Base-by-base conservation (phyloP, 2,888 invertebrate genomes). In the Carterocephalus palaemon region DNA sequence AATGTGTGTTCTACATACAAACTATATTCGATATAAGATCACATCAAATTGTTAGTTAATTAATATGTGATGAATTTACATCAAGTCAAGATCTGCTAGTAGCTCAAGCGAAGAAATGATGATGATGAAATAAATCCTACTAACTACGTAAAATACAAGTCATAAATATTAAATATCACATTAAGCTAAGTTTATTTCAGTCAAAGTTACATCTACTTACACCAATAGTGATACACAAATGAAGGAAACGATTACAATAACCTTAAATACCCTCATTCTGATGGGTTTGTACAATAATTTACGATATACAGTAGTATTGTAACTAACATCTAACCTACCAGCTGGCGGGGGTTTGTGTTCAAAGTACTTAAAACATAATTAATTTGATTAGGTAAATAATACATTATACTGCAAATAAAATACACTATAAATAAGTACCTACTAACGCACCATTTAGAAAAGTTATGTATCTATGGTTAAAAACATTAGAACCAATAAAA, bases 91-190 rank as follows among this genome's bases (percentile, higher is more conserved):
- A 36, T 43, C 38, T 38, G 37, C 37, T 47, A 51, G 38, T 33
- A 6, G 2, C 29, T 34, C 24, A 45, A 28, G 40, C 10, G 15
- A 3, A 20, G n/a, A 39, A 29, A 20, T 13, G 22, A 39, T 5
- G 7, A 29, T 20, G 28, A 22, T 12, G 12, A 37, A 37, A 23
- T 24, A 45, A 37, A 45, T 29, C 38, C 49, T 49, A 53, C 54
- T 57, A 47, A 54, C 55, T 51, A 80, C 66, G 63, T 65, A 71
- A 51, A 73, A 69, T 77, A 81, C 66, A 70, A 70, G 67, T 75
- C 65, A 81, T 79, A 81, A 81, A 82, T 83, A 84, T 80, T 82
- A 82, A 80, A 83, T 85, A 86, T 86, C 84, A 86, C 85, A 84
- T 77, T 74, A 84, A 82, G 70, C 82, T 83, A 85, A 82, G 75